These are phyloP conservation scores for Vulpes lagopus DNA, from an alignment of 2,113 vertebrate genomes.

Conservation along the genomic window DNA sequence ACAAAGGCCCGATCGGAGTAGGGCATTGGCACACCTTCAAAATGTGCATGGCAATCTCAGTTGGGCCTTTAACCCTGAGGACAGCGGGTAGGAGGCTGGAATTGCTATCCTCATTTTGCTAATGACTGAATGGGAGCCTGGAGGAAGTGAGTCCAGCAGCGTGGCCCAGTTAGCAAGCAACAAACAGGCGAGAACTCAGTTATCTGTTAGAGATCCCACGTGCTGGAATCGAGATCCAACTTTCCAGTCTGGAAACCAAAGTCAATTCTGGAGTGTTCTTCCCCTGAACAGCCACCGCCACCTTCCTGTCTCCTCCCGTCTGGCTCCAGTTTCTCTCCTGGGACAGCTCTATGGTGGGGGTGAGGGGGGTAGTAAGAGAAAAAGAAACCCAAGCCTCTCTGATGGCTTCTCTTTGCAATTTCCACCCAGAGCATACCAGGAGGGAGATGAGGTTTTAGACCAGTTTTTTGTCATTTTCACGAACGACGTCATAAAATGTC, in stretches of 20 bases:
- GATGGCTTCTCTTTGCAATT: background rate
- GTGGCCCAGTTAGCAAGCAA: rapidly evolving
- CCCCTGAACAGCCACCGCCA: background rate
- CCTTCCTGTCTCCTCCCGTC: background rate
- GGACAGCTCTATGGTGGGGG: rapidly evolving
- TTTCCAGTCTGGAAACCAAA: background rate
- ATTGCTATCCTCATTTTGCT: background rate
- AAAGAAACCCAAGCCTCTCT: background rate
- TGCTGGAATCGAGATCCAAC: background rate
- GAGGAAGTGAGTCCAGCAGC: background rate
- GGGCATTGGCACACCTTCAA: rapidly evolving
- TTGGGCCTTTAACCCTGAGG: background rate
- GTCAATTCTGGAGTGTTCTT: no score
- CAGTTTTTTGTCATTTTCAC: background rate
- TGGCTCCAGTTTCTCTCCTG: background rate
- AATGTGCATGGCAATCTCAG: rapidly evolving
- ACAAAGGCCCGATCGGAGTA: background rate
- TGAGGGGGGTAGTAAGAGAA: rapidly evolving
- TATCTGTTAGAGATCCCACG: background rate
- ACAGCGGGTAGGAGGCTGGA: background rate
- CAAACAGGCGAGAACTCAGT: background rate
- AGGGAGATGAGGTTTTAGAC: background rate
- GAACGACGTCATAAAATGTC: background rate
- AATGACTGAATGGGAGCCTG: no score
- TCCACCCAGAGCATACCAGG: rapidly evolving